Percentiles rank a stretch among this genome's conserved stretches.
Evolutionary conservation across 2,113 vertebrate genomes (phyloP).

Genomic region (Oreotrochilus melanogaster): DNA sequence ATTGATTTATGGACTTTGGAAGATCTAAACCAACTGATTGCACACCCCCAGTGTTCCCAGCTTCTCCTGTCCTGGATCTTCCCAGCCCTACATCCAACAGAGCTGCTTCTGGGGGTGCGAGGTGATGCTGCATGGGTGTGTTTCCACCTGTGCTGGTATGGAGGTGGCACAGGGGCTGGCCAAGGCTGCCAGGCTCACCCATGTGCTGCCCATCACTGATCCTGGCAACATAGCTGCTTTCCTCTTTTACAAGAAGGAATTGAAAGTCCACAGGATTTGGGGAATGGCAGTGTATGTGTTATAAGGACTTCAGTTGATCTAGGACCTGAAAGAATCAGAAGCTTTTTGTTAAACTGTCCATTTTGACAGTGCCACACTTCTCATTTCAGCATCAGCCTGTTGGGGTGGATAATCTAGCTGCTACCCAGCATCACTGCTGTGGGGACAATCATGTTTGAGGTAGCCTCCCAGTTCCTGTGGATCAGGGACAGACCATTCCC

Average conservation of each 20-base stretch:
- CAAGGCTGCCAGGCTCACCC: background rate
- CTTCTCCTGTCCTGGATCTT: background rate
- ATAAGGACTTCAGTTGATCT: background rate
- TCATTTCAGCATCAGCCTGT: background rate
- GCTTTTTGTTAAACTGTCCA: fast-evolving
- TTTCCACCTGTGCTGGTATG: fast-evolving
- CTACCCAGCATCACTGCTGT: background rate
- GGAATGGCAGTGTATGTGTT: background rate
- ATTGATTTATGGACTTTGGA: background rate
- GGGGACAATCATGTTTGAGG: fast-evolving
- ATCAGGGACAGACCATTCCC: background rate
- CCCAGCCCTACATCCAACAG: background rate
- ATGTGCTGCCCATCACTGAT: fast-evolving
- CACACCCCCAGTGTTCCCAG: background rate
- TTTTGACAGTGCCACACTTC: background rate
- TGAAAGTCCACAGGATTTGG: background rate
- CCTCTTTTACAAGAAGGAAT: background rate
- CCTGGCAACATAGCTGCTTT: background rate
- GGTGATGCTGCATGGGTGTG: background rate
- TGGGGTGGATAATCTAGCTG: background rate
- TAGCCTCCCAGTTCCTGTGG: background rate
- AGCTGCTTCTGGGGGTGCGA: background rate
- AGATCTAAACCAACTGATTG: fast-evolving
- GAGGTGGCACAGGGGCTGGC: background rate
- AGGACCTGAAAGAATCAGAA: background rate